Conservation (phyloP, 2,797 vertebrate genomes). For the Halcyon chelicuti region DNA sequence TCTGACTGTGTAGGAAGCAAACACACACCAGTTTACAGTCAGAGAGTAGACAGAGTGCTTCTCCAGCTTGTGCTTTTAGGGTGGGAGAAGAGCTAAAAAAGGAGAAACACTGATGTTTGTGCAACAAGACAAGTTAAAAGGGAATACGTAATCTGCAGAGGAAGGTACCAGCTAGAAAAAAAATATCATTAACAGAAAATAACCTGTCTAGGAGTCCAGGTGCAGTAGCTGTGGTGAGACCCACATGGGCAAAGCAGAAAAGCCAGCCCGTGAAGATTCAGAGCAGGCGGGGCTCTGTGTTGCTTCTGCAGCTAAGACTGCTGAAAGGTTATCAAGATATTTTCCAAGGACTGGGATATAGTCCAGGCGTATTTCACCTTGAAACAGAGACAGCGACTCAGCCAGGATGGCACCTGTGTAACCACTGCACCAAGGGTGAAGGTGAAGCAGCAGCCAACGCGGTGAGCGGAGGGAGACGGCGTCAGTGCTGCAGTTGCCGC, state of each 20-base stretch:
- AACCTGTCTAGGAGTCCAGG: not conserved
- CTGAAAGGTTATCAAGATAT: conserved; percentile 5
- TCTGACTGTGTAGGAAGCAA: not conserved
- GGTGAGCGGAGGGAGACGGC: not conserved
- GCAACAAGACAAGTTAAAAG: not conserved
- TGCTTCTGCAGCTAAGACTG: not conserved
- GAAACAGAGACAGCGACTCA: not conserved
- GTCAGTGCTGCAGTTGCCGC: not conserved
- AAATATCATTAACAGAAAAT: not conserved
- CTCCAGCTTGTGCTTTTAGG: not conserved
- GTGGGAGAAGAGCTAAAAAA: not conserved
- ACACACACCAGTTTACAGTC: not conserved
- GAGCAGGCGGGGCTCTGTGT: not conserved
- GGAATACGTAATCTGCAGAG: not conserved
- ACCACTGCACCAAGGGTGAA: not conserved
- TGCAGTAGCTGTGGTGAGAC: not conserved
- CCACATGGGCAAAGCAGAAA: not conserved
- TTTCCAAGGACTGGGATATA: not conserved
- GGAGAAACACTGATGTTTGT: not conserved
- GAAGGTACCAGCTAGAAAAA: not conserved
- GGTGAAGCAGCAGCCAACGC: not conserved
- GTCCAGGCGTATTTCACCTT: conserved; percentile 38
- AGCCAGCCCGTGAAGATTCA: not conserved
- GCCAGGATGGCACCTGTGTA: not conserved
- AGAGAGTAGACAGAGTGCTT: not conserved